Evolutionary conservation across 2,888 invertebrate genomes (phyloP).

Genomic region (Paralinhomoeus sp.): DNA sequence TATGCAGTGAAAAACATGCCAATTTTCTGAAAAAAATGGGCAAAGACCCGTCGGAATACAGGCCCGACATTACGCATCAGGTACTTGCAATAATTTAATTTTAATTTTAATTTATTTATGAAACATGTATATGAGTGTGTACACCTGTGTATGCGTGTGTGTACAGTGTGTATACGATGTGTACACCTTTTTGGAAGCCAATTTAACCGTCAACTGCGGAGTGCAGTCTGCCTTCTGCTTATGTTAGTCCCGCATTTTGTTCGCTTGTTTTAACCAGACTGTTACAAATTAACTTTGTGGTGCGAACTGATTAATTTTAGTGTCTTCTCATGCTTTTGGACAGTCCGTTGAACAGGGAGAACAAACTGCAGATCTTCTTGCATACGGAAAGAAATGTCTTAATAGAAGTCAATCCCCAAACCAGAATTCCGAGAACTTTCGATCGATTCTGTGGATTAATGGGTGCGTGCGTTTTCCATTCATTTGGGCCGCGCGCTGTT

Average conservation of each 20-base stretch:
- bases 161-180: no score
- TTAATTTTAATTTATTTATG: no score
- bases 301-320: constrained; percentile 16
- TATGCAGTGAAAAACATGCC: constrained; percentile 80
- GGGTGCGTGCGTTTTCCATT: constrained; percentile 37
- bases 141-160: no score
- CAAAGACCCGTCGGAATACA: constrained; percentile 58
- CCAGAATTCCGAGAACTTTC: constrained; percentile 82
- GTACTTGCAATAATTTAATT: no score
- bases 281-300: background rate
- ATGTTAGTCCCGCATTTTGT: background rate
- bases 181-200: no score
- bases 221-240: no score
- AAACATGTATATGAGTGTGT: no score
- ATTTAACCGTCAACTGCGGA: no score
- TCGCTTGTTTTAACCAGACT: background rate
- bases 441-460: constrained; percentile 87
- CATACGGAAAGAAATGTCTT: constrained; percentile 28
- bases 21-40: constrained; percentile 59
- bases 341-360: constrained; percentile 83
- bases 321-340: constrained; percentile 91
- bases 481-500: background rate
- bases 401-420: constrained; percentile 62
- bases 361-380: constrained; percentile 58
- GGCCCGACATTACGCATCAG: constrained; percentile 93